These are phyloP conservation scores for Alces alces DNA, from an alignment of 2,113 vertebrate genomes.

Conservation along the genomic window DNA sequence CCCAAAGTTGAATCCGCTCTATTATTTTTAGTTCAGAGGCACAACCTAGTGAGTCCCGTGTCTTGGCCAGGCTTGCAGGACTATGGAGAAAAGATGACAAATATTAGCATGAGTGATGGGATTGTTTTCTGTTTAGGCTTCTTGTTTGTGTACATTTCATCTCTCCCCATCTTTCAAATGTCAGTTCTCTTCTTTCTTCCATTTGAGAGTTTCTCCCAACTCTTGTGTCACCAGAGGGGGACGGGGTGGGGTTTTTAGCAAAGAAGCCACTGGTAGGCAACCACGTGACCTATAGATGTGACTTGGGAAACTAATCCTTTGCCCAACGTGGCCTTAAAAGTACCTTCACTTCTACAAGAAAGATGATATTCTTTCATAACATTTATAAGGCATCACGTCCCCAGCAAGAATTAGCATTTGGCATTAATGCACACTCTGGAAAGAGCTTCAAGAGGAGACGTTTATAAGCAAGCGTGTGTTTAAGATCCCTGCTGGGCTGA, in stretches of 20 bases:
- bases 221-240: background rate
- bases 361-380: conserved; percentile 77
- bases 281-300: conserved; percentile 76
- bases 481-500: conserved; percentile 66
- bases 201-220: conserved; percentile 20
- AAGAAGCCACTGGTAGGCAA: conserved; percentile 27
- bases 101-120: background rate
- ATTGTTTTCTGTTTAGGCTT: background rate
- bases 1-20: conserved; percentile 52
- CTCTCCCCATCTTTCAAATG: conserved; percentile 19
- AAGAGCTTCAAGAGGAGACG: conserved; percentile 72
- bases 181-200: background rate
- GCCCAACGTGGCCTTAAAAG: conserved; percentile 70
- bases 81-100: background rate
- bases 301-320: conserved; percentile 72
- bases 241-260: background rate
- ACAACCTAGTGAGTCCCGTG: conserved; percentile 34
- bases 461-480: conserved; percentile 68
- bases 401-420: conserved; percentile 81
- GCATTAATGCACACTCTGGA: conserved; percentile 71
- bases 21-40: conserved; percentile 60
- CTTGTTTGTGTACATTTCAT: conserved; percentile 34
- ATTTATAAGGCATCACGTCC: conserved; percentile 81
- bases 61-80: background rate
- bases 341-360: conserved; percentile 74